Evolutionary conservation across 2,888 invertebrate species (phyloP).

Genomic region (Sipunculus nudus): DNA sequence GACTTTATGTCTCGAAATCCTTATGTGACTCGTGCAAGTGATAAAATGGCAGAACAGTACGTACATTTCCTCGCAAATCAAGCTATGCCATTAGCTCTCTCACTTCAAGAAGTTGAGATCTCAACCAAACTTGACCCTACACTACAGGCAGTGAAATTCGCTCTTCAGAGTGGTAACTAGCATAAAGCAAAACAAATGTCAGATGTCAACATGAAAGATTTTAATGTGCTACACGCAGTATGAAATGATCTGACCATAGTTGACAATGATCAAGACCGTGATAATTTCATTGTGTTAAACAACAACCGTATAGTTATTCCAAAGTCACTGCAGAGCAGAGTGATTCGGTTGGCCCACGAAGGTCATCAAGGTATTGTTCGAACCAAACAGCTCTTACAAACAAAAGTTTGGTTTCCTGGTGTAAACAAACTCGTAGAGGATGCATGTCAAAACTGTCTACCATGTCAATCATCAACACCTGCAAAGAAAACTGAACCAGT

Average conservation of each 20-base stretch:
- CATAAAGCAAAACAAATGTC: too few relatives aligned
- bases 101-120: conserved; percentile 6
- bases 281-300: background rate
- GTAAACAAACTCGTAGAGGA: conserved; percentile 25
- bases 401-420: conserved; percentile 37
- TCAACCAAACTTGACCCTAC: conserved; percentile 1
- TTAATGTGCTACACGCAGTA: too few relatives aligned
- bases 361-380: conserved; percentile 39
- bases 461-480: conserved; percentile 19
- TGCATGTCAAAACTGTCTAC: conserved; percentile 13
- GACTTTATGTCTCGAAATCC: conserved; percentile 42
- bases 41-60: conserved; percentile 34
- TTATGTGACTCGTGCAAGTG: too few relatives aligned
- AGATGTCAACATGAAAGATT: too few relatives aligned
- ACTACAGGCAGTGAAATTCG: background rate
- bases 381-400: conserved; percentile 35
- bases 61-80: conserved; percentile 20
- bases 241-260: conserved; percentile 1
- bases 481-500: conserved; percentile 1
- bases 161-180: too few relatives aligned
- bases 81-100: conserved; percentile 20
- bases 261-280: too few relatives aligned
- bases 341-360: conserved; percentile 35
- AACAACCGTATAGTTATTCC: conserved; percentile 20
- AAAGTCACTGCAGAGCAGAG: conserved; percentile 19